Conservation (phyloP, 2,113 vertebrate species). For the Hippopotamus amphibius region DNA sequence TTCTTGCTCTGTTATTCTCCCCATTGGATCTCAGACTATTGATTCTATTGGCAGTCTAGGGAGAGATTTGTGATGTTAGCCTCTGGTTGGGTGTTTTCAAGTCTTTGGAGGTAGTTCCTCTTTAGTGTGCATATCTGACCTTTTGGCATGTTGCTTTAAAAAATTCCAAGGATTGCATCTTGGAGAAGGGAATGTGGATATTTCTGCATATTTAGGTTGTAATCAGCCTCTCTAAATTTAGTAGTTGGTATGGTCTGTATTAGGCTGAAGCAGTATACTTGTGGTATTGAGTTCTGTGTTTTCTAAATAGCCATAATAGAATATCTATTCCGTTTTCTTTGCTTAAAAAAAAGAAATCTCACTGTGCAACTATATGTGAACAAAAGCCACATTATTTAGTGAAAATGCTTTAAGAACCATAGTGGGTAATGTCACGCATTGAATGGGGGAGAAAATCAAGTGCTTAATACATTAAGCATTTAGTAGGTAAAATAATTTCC, state of each 20-base stretch:
- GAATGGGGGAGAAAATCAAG: background rate
- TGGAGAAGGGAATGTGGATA: background rate
- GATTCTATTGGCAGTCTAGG: conserved; percentile 60
- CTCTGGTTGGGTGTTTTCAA: background rate
- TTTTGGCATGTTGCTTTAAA: conserved; percentile 19
- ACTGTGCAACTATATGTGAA: background rate
- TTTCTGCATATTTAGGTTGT: background rate
- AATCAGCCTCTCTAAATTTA: background rate
- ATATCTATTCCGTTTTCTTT: background rate
- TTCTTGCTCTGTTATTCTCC: conserved; percentile 56
- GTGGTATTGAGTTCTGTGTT: background rate
- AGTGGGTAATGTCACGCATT: background rate
- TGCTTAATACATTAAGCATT: accelerated
- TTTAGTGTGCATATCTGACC: background rate
- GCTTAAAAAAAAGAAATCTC: background rate
- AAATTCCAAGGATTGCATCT: background rate
- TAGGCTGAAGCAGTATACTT: background rate
- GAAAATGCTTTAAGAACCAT: background rate
- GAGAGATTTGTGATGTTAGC: conserved; percentile 33
- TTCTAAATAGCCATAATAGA: background rate
- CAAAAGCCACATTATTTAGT: background rate
- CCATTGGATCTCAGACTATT: conserved; percentile 53
- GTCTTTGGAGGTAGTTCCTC: background rate
- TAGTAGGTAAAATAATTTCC: conserved; percentile 45
- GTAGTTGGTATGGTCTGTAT: background rate